A percentile compares a stretch with the other conserved stretches of the same genome.
phyloP scores from a whole-genome alignment of 2,113 vertebrate species.

The Gallinago paraguaiae region DNA sequence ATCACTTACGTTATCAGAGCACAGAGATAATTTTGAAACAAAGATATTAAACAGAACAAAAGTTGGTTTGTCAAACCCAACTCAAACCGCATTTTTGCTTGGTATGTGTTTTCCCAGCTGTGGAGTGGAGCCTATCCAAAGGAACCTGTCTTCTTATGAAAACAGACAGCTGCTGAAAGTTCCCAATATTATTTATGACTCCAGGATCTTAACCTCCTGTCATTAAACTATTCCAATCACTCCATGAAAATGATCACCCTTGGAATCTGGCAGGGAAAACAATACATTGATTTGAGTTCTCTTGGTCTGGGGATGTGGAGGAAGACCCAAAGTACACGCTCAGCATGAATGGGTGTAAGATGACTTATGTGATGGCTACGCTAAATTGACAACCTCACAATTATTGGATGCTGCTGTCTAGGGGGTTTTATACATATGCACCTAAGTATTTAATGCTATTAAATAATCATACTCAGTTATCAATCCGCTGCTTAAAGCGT shows the following conservation, averaged over 20 bases:
- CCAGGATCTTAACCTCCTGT: background rate
- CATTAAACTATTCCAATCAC: background rate
- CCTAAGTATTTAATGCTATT: background rate
- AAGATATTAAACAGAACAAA: background rate
- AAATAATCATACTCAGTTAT: background rate
- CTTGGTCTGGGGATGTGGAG: background rate
- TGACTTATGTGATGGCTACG: background rate
- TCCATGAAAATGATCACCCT: background rate
- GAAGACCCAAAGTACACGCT: background rate
- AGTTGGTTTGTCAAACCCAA: background rate
- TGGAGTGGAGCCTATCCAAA: background rate
- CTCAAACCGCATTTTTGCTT: background rate
- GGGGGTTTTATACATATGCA: background rate
- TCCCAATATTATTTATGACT: background rate
- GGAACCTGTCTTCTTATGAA: background rate
- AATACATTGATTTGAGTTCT: background rate
- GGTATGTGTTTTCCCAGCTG: background rate
- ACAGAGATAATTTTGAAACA: background rate
- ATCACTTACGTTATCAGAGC: background rate
- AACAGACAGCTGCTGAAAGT: conserved; percentile 18
- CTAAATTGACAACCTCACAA: background rate
- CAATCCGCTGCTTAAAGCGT: background rate
- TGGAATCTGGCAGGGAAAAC: background rate
- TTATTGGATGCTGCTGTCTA: background rate
- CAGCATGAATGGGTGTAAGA: background rate